These are phyloP conservation scores for Malurus cyaneus DNA, from an alignment of 2,113 vertebrate species.

Conservation along the genomic window DNA sequence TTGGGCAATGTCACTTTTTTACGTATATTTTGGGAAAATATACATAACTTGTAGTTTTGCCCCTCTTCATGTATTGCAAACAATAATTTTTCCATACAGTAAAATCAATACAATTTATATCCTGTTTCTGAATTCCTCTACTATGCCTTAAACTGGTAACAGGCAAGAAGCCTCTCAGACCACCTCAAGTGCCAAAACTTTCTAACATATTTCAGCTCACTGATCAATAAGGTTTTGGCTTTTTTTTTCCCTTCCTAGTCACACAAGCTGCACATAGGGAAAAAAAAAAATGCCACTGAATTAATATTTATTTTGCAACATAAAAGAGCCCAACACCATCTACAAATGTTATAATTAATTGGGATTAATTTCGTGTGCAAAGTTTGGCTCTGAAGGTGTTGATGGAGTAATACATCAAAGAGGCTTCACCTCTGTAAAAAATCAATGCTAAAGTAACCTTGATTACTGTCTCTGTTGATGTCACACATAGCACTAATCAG, in stretches of 20 bases:
- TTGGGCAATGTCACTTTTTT: neutral
- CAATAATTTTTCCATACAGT: neutral
- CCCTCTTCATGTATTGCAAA: neutral
- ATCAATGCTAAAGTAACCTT: conserved; percentile 79
- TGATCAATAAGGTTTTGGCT: conserved; percentile 61
- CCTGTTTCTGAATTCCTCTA: neutral
- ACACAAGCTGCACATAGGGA: conserved; percentile 59
- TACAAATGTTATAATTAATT: conserved; percentile 77
- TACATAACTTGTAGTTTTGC: neutral
- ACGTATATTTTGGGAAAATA: neutral
- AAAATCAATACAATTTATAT: neutral
- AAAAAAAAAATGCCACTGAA: conserved; percentile 65
- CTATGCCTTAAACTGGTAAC: neutral
- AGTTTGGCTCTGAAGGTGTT: conserved; percentile 74
- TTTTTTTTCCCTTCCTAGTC: neutral
- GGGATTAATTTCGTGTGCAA: conserved; percentile 78
- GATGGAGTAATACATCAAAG: conserved; percentile 79
- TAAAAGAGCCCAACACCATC: conserved; percentile 60
- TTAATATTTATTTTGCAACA: conserved; percentile 77
- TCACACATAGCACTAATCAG: conserved; percentile 76
- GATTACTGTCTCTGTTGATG: conserved; percentile 76
- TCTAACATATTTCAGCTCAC: conserved; percentile 31
- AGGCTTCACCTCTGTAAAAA: conserved; percentile 73
- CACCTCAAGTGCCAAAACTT: conserved; percentile 9
- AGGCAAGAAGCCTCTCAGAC: neutral